Percentiles rank a stretch among this genome's conserved stretches.
Evolutionary conservation across 2,797 vertebrate species (phyloP).

Genomic region (Pogoniulus pusillus): DNA sequence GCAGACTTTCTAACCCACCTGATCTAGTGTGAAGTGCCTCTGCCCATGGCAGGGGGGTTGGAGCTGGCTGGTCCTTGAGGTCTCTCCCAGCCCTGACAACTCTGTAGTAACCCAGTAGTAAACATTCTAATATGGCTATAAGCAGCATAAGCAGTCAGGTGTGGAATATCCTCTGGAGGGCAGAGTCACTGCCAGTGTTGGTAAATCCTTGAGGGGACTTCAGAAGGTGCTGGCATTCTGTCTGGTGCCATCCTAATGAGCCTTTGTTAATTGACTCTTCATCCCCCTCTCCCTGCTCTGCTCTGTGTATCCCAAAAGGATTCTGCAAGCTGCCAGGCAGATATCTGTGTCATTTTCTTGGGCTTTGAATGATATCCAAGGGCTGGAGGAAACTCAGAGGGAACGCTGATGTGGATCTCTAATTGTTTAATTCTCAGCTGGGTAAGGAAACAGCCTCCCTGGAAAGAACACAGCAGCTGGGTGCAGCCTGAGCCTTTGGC

Average conservation of each 20-base stretch:
- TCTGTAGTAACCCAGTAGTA: too few species aligned
- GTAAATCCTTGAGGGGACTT: background rate
- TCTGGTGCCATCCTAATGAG: background rate
- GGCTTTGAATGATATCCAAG: background rate
- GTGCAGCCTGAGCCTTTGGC: background rate
- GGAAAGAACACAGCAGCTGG: background rate
- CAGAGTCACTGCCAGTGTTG: background rate
- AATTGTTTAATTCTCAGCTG: conserved; percentile 4
- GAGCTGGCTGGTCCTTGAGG: too few species aligned
- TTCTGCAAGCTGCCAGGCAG: conserved; percentile 3
- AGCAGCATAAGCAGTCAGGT: background rate
- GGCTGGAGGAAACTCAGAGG: background rate
- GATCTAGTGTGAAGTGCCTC: too few species aligned
- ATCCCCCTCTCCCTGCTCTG: background rate
- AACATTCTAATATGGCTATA: too few species aligned
- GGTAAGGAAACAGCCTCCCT: background rate
- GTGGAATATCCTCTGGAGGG: background rate
- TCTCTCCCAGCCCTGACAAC: too few species aligned
- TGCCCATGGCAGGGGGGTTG: too few species aligned
- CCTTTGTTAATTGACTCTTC: conserved; percentile 2
- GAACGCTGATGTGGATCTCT: background rate
- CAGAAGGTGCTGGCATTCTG: background rate
- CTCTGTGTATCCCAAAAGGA: background rate
- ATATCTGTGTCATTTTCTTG: background rate
- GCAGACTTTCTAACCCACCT: too few species aligned